A percentile compares a stretch with the other conserved stretches of the same genome.
Evolutionary conservation across 2,797 vertebrate species (phyloP).

Genomic region (Petrocephalus sullivani): DNA sequence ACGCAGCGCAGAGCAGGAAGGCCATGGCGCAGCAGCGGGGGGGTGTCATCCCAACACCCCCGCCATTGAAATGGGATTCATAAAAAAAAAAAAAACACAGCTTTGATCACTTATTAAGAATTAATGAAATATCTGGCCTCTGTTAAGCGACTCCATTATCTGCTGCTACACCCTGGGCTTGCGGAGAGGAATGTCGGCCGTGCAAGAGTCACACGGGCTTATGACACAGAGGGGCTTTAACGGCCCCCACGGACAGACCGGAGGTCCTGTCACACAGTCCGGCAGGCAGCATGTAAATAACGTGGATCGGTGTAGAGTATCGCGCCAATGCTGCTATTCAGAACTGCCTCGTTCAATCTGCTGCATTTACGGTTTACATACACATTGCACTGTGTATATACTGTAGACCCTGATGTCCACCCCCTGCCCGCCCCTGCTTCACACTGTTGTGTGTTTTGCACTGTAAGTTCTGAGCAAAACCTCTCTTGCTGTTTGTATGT

Average conservation of each 20-base stretch:
- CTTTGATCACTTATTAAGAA: slow-evolving; percentile 19
- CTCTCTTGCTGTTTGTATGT: background rate
- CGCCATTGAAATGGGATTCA: background rate
- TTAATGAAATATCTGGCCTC: slow-evolving; percentile 19
- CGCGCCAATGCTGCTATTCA: background rate
- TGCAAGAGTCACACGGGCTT: background rate
- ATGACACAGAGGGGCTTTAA: background rate
- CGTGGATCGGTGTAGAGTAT: background rate
- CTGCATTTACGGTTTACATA: background rate
- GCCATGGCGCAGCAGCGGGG: background rate
- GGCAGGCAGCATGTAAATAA: background rate
- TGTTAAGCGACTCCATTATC: slow-evolving; percentile 23
- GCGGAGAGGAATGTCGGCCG: background rate
- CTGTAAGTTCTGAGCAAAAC: background rate
- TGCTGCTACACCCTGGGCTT: background rate
- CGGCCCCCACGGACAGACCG: background rate
- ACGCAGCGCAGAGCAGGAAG: background rate
- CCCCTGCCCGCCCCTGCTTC: background rate
- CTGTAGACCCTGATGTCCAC: background rate
- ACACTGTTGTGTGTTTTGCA: background rate
- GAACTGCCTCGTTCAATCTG: background rate
- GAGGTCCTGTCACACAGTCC: background rate
- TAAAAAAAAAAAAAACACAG: background rate
- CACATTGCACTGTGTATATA: background rate
- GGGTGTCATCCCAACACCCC: background rate